Evolutionary conservation across 2,113 vertebrate genomes (phyloP).

Genomic region (Regulus satrapa): DNA sequence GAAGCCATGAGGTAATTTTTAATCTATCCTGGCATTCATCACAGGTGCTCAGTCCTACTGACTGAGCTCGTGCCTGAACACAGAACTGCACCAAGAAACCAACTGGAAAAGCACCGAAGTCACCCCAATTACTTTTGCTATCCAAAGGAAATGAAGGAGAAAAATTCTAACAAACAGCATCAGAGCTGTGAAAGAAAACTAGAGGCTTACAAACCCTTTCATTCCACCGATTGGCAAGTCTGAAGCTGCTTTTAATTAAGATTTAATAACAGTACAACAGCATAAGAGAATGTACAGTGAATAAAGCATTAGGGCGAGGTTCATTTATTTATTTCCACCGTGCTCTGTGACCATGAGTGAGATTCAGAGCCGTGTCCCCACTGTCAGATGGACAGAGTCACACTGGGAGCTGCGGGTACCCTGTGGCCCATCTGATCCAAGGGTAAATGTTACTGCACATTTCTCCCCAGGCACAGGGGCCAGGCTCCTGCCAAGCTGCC

Average conservation of each 20-base stretch:
- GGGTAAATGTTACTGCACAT: neutral
- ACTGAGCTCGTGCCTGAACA: neutral
- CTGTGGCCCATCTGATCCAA: neutral
- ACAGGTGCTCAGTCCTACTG: neutral
- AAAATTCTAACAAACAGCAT: neutral
- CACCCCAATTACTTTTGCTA: neutral
- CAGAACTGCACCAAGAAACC: neutral
- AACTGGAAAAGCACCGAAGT: neutral
- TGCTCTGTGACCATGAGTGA: neutral
- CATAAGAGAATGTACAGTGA: neutral
- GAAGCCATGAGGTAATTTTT: conserved; percentile 16
- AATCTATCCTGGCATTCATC: conserved; percentile 1
- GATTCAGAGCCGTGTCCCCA: neutral
- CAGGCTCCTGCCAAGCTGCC: neutral
- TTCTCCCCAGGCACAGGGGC: neutral
- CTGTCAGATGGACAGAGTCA: neutral
- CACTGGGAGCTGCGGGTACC: neutral
- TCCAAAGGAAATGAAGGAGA: neutral
- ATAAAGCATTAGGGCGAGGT: neutral
- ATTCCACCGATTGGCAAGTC: neutral
- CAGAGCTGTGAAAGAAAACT: neutral
- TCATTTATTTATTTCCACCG: neutral
- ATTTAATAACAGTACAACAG: neutral
- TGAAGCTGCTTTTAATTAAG: conserved; percentile 33
- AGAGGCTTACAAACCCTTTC: neutral